Conservation (phyloP, 2,113 vertebrate species). For the Sceloporus tristichus region DNA sequence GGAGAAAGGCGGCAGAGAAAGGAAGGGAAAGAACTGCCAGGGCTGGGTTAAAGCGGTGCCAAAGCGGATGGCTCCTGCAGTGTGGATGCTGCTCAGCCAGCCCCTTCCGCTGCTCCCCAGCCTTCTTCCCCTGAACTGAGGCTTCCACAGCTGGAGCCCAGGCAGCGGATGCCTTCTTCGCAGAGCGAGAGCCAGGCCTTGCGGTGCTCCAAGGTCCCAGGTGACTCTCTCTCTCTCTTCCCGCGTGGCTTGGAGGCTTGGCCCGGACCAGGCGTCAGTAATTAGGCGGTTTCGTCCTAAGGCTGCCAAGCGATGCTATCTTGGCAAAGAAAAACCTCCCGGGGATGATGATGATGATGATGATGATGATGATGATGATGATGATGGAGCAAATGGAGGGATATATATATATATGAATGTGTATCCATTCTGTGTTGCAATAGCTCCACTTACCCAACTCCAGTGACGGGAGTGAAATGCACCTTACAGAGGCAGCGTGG, state of each 20-base stretch:
- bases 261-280: constrained; percentile 75
- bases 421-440: constrained; percentile 72
- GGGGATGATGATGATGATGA: constrained; percentile 39
- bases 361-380: neutral
- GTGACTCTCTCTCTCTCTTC: constrained; percentile 49
- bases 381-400: no score
- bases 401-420: constrained; percentile 59
- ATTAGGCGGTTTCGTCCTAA: constrained; percentile 77
- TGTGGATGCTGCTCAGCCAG: no score
- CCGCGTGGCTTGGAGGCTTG: constrained; percentile 56
- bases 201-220: neutral
- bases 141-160: constrained; percentile 31
- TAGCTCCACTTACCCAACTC: constrained; percentile 71
- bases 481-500: constrained; percentile 33
- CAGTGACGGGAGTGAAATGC: constrained; percentile 59
- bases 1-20: no score
- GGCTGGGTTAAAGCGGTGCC: no score
- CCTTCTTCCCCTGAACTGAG: neutral
- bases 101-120: no score
- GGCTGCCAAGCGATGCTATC: constrained; percentile 76
- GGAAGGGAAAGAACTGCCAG: no score
- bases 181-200: no score
- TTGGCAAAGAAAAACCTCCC: constrained; percentile 61
- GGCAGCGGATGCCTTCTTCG: constrained; percentile 66
- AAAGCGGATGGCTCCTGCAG: no score